phyloP scores from a whole-genome alignment of 2,888 invertebrate species.

The Perizoma flavofasciatum region DNA sequence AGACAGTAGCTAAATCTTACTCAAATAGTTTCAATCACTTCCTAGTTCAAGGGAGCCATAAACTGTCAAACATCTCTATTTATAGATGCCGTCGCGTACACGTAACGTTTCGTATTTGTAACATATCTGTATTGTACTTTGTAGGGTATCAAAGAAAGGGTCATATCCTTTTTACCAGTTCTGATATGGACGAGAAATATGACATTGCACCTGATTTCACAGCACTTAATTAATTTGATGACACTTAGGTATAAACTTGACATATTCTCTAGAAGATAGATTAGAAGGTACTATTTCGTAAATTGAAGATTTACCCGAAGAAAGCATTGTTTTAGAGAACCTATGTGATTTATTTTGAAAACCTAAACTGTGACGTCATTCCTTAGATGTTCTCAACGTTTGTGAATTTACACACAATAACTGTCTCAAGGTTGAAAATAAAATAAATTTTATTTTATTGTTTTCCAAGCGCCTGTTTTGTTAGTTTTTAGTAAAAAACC shows the following conservation, averaged over 20 bases:
- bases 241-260: slow-evolving; percentile 26
- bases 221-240: slow-evolving; percentile 4
- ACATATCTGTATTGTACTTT: slow-evolving; percentile 16
- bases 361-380: slow-evolving; percentile 10
- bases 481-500: slow-evolving; percentile 6
- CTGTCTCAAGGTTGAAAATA: slow-evolving; percentile 42
- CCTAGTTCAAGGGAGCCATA: slow-evolving; percentile 59
- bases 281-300: no score
- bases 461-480: slow-evolving; percentile 11
- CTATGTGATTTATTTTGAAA: not conserved
- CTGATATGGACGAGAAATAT: slow-evolving; percentile 32
- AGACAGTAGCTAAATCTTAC: slow-evolving; percentile 16
- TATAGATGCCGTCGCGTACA: slow-evolving; percentile 23
- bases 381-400: slow-evolving; percentile 23
- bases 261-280: slow-evolving; percentile 7
- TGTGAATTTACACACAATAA: slow-evolving; percentile 31
- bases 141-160: slow-evolving; percentile 32
- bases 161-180: slow-evolving; percentile 35
- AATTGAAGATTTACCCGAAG: no score
- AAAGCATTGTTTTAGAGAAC: no score
- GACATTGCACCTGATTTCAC: slow-evolving; percentile 12
- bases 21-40: slow-evolving; percentile 50
- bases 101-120: slow-evolving; percentile 17
- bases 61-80: slow-evolving; percentile 19
- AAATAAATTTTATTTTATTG: slow-evolving; percentile 27